Evolutionary conservation across 1,140 invertebrate genomes (phyloP).

Genomic region (Aethina tumida): DNA sequence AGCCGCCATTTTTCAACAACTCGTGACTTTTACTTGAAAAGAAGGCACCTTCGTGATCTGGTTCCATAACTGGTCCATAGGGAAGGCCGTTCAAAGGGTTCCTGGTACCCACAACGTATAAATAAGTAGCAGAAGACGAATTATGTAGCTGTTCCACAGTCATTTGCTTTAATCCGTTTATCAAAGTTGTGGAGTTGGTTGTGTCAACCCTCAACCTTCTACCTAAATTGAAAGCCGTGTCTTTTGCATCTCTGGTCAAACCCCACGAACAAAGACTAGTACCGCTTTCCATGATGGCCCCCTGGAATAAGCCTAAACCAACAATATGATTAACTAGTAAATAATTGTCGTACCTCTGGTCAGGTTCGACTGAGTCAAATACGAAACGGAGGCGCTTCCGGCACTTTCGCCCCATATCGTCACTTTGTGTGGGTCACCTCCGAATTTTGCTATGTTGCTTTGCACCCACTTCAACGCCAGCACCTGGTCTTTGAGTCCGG

Average conservation of each 20-base stretch:
- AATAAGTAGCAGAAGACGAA: too few relatives aligned
- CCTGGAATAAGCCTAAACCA: slow-evolving; percentile 12
- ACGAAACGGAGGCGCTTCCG: slow-evolving; percentile 49
- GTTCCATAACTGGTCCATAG: slow-evolving; percentile 26
- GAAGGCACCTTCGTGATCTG: slow-evolving; percentile 23
- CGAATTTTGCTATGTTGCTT: slow-evolving; percentile 57
- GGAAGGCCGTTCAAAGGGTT: slow-evolving; percentile 25
- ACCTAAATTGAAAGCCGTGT: slow-evolving; percentile 2
- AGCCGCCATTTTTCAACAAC: slow-evolving; percentile 21
- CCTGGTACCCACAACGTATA: too few relatives aligned
- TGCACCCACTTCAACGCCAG: slow-evolving; percentile 58
- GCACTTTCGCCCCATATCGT: slow-evolving; percentile 60
- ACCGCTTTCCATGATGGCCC: slow-evolving; percentile 13
- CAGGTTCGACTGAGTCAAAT: slow-evolving; percentile 56
- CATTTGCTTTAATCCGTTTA: slow-evolving; percentile 8
- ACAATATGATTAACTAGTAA: slow-evolving; percentile 2
- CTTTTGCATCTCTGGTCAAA: slow-evolving; percentile 1
- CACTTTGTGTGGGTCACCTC: slow-evolving; percentile 58
- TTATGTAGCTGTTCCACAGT: slow-evolving; percentile 7
- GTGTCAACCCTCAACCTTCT: slow-evolving; percentile 5
- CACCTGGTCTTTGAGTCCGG: slow-evolving; percentile 62
- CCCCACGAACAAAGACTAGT: slow-evolving; percentile 10
- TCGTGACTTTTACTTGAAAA: slow-evolving; percentile 24
- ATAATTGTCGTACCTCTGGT: slow-evolving; percentile 37
- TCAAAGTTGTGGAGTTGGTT: background rate